Conservation (phyloP, 2,888 invertebrate genomes). For the Diplazon laetatorius region DNA sequence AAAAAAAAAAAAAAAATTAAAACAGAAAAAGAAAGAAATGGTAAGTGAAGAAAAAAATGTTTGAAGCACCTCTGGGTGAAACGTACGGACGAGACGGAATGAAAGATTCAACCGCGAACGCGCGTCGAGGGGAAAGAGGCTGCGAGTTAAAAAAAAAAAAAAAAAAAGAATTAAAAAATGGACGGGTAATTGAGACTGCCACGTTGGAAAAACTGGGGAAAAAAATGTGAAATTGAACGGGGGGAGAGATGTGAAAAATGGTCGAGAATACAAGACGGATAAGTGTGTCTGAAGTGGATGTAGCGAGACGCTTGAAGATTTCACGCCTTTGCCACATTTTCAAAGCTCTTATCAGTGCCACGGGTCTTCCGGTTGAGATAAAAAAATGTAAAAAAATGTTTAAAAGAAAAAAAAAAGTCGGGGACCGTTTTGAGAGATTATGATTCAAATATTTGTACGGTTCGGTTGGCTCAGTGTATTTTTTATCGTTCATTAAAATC, state of each 20-base stretch:
- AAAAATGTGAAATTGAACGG: not conserved
- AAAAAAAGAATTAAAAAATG: not conserved
- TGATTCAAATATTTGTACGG: not conserved
- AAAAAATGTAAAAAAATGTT: too few species aligned
- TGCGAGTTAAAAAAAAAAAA: too few species aligned
- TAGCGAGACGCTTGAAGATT: not conserved
- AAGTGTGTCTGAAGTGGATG: slow-evolving; percentile 9
- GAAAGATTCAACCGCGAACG: slow-evolving; percentile 37
- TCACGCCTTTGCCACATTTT: not conserved
- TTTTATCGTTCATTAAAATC: not conserved
- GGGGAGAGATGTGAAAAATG: not conserved
- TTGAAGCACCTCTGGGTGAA: too few species aligned
- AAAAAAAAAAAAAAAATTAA: too few species aligned
- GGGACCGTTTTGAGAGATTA: slow-evolving; percentile 4
- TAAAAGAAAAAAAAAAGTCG: too few species aligned
- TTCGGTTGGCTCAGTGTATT: not conserved
- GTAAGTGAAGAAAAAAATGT: too few species aligned
- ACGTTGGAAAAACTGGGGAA: not conserved
- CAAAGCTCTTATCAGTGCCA: slow-evolving; percentile 3
- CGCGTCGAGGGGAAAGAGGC: not conserved
- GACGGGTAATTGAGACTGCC: slow-evolving; percentile 5
- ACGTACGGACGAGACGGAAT: slow-evolving; percentile 38
- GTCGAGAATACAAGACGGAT: not conserved
- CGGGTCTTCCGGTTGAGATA: not conserved
- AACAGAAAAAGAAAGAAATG: too few species aligned